phyloP scores from a whole-genome alignment of 64 coral and sea anemone genomes.

The Actinia tenebrosa region DNA sequence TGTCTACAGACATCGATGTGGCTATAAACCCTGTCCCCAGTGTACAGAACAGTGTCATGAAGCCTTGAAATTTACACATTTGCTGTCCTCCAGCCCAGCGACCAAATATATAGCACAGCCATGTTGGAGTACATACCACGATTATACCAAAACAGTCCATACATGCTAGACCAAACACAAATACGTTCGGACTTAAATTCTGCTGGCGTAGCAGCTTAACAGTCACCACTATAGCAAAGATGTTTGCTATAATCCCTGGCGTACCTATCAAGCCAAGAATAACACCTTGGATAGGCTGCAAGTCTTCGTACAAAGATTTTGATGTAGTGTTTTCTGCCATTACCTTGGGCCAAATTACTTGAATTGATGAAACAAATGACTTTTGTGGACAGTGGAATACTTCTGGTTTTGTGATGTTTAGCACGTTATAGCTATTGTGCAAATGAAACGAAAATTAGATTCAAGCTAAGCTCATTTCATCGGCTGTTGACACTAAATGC shows the following conservation, averaged over 20 bases:
- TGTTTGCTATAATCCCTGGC: slow-evolving; percentile 44
- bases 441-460: neutral
- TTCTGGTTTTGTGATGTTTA: neutral
- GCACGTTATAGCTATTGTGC: neutral
- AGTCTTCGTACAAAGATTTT: neutral
- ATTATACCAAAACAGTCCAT: slow-evolving; percentile 41
- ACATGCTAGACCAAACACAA: slow-evolving; percentile 51
- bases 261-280: slow-evolving; percentile 20
- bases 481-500: neutral
- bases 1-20: slow-evolving; percentile 73
- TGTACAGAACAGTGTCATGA: slow-evolving; percentile 68
- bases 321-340: neutral
- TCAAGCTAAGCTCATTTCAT: neutral
- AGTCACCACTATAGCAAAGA: slow-evolving; percentile 53
- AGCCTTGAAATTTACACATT: slow-evolving; percentile 84
- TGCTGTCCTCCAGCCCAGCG: slow-evolving; percentile 61
- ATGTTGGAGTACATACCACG: slow-evolving; percentile 52
- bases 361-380: neutral
- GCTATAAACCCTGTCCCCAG: slow-evolving; percentile 74
- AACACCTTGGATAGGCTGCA: slow-evolving; percentile 12
- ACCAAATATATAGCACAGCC: slow-evolving; percentile 52
- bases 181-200: slow-evolving; percentile 49
- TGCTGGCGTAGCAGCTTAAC: slow-evolving; percentile 40
- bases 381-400: neutral
- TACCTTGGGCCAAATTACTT: too few relatives aligned